Percentiles rank a stretch among this genome's conserved stretches.
Conservation (phyloP, 1,140 invertebrate genomes). For the Pseudachorutes palmiensis region DNA sequence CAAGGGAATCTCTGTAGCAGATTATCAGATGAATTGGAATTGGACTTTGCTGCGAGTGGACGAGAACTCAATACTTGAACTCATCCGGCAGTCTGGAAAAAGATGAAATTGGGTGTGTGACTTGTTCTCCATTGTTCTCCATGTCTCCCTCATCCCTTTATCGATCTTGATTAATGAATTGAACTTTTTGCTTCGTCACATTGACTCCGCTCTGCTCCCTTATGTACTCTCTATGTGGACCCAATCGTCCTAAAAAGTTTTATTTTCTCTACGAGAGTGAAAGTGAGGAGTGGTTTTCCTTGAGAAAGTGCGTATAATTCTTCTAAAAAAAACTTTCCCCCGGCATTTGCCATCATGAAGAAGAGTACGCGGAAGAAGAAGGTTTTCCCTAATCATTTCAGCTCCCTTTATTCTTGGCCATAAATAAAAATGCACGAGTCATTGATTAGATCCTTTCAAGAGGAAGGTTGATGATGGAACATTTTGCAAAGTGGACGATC, state of each 20-base stretch:
- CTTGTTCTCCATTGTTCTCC: neutral
- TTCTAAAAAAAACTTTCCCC: too few species aligned
- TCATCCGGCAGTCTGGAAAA: neutral
- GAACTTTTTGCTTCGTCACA: neutral
- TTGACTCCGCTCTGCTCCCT: too few species aligned
- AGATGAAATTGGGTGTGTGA: neutral
- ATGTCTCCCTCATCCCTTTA: neutral
- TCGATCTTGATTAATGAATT: slow-evolving; percentile 2
- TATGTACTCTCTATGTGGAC: too few species aligned
- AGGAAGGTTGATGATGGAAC: slow-evolving; percentile 6
- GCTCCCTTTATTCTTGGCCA: neutral
- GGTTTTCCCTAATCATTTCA: neutral
- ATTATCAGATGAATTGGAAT: neutral
- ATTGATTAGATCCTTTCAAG: slow-evolving; percentile 4
- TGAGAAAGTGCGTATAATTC: too few species aligned
- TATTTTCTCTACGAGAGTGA: neutral
- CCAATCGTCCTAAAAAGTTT: neutral
- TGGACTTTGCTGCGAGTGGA: neutral
- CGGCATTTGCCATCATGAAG: too few species aligned
- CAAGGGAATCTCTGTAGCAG: too few species aligned
- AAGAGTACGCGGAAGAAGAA: too few species aligned
- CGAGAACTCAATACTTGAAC: neutral
- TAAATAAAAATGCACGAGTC: slow-evolving; percentile 11
- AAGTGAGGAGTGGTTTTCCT: neutral
- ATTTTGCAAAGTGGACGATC: slow-evolving; percentile 11